Percentiles rank a stretch among this genome's conserved stretches.
phyloP scores from a whole-genome alignment of 2,113 vertebrate species.

The Climacteris rufus region DNA sequence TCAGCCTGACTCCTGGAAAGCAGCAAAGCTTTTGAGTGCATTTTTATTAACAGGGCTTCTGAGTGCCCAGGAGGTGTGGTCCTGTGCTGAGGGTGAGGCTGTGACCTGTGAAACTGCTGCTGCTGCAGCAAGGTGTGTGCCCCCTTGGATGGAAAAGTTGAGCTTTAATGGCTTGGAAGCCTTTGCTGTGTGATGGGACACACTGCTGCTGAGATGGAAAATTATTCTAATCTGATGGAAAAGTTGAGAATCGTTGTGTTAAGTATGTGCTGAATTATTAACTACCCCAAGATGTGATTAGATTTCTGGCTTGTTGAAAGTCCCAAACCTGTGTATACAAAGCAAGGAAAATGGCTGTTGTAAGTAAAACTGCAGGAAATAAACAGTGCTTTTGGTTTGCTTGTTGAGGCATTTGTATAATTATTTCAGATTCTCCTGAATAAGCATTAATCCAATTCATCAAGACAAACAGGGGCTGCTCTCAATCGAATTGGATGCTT shows the following conservation, averaged over 20 bases:
- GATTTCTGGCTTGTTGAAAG: background rate
- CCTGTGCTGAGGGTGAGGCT: background rate
- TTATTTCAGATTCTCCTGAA: background rate
- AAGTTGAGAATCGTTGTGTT: background rate
- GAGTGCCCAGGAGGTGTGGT: background rate
- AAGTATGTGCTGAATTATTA: slow-evolving; percentile 24
- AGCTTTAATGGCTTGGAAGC: background rate
- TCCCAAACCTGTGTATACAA: background rate
- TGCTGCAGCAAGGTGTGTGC: background rate
- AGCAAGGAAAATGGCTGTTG: background rate
- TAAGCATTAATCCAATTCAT: background rate
- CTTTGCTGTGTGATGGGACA: background rate
- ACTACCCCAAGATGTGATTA: background rate
- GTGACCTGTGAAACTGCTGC: background rate
- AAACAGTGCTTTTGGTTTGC: background rate
- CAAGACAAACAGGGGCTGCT: background rate
- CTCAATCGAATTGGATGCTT: background rate
- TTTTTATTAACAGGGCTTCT: background rate
- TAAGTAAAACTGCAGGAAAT: background rate
- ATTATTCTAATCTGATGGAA: slow-evolving; percentile 26
- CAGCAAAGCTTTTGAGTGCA: background rate
- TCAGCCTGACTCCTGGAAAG: background rate
- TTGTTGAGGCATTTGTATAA: background rate
- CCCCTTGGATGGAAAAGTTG: background rate
- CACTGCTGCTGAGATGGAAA: background rate